Percentiles rank a stretch among this genome's conserved stretches.
Evolutionary conservation across 1,140 invertebrate species (phyloP).

Genomic region (Pectinophora gossypiella): DNA sequence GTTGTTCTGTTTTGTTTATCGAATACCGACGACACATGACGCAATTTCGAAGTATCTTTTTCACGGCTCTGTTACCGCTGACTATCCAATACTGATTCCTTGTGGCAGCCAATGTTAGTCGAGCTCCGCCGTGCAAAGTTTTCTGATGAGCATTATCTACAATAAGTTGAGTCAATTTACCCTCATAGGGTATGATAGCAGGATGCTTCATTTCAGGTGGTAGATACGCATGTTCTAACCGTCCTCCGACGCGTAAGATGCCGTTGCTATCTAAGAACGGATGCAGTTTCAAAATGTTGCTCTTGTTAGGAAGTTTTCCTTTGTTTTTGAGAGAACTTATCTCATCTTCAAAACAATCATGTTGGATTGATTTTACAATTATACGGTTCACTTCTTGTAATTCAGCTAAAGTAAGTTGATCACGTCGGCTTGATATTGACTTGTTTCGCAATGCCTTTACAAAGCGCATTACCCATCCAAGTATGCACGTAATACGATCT

Average conservation of each 20-base stretch:
- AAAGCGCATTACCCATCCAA: conserved; percentile 16
- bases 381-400: conserved; percentile 1
- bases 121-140: conserved; percentile 33
- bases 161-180: conserved; percentile 15
- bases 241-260: conserved; percentile 29
- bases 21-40: conserved; percentile 17
- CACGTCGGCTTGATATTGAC: conserved; percentile 1
- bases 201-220: conserved; percentile 18
- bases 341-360: conserved; percentile 7
- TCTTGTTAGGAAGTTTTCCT: conserved; percentile 10
- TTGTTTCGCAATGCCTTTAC: conserved; percentile 7
- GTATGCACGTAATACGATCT: conserved; percentile 8
- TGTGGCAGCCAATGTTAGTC: conserved; percentile 20
- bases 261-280: conserved; percentile 26
- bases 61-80: conserved; percentile 15
- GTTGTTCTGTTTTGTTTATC: conserved; percentile 10
- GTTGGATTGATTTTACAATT: conserved; percentile 12
- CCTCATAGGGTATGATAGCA: conserved; percentile 11
- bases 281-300: conserved; percentile 16
- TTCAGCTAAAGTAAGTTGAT: conserved; percentile 12
- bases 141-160: conserved; percentile 20
- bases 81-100: conserved; percentile 36
- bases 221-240: conserved; percentile 18
- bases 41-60: conserved; percentile 14
- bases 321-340: conserved; percentile 8